A percentile compares a stretch with the other conserved stretches of the same genome.
phyloP scores from a whole-genome alignment of 2,113 vertebrate species.

The Lepisosteus osseus region DNA sequence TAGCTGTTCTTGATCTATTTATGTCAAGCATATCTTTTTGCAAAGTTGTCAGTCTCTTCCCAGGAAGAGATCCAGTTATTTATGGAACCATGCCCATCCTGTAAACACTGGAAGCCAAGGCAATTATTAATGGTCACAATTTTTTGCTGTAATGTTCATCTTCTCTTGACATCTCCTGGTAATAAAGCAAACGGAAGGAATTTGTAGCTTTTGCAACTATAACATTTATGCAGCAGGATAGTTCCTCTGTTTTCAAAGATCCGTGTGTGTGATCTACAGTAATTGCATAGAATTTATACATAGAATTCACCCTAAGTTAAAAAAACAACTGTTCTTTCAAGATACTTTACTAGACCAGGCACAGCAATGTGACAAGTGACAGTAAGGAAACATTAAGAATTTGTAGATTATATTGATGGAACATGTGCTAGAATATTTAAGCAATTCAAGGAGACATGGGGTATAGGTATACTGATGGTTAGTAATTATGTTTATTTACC shows the following conservation, averaged over 20 bases:
- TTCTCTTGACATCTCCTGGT: slow-evolving; percentile 17
- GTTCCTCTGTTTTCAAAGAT: background rate
- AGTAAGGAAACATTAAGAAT: too few relatives aligned
- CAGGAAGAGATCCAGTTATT: slow-evolving; percentile 15
- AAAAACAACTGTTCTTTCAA: too few relatives aligned
- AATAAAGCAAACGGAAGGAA: slow-evolving; percentile 19
- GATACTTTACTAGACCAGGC: too few relatives aligned
- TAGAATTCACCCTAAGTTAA: too few relatives aligned
- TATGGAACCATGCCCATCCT: slow-evolving; percentile 1
- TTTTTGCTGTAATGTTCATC: slow-evolving; percentile 9
- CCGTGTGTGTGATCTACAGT: background rate
- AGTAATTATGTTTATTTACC: too few relatives aligned
- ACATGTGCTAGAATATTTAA: too few relatives aligned
- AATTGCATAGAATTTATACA: too few relatives aligned
- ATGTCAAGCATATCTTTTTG: background rate
- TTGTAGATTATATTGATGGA: too few relatives aligned
- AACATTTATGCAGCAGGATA: slow-evolving; percentile 6
- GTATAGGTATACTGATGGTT: too few relatives aligned
- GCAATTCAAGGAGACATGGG: too few relatives aligned
- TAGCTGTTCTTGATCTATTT: slow-evolving; percentile 7
- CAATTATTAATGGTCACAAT: slow-evolving; percentile 15
- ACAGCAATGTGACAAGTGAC: too few relatives aligned
- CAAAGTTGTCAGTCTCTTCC: slow-evolving; percentile 19
- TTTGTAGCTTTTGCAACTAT: slow-evolving; percentile 14
- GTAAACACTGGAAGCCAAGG: slow-evolving; percentile 21